phyloP scores from a whole-genome alignment of 2,888 invertebrate species.

The Labia minor region DNA sequence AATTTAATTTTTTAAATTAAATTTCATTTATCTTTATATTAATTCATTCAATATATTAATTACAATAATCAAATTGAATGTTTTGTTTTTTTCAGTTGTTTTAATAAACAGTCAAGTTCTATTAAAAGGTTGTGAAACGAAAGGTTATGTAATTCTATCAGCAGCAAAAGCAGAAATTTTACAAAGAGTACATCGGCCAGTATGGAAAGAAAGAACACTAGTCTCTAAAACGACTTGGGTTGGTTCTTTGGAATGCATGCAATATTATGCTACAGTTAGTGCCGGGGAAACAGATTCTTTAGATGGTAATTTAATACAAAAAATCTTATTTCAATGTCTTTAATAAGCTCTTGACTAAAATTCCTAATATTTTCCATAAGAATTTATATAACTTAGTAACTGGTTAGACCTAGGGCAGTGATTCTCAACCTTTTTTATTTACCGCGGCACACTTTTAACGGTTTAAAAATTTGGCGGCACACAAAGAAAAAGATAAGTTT shows the following conservation, averaged over 20 bases:
- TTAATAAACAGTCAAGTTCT: conserved; percentile 88
- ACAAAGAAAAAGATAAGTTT: too few species aligned
- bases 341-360: too few species aligned
- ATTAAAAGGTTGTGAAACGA: conserved; percentile 90
- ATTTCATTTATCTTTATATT: conserved; percentile 34
- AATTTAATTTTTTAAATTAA: too few species aligned
- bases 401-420: too few species aligned
- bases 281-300: conserved; percentile 61
- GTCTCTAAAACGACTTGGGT: conserved; percentile 95
- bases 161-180: conserved; percentile 92
- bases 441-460: too few species aligned
- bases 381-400: too few species aligned
- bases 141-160: conserved; percentile 93
- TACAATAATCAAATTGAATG: not conserved
- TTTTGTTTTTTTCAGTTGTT: conserved; percentile 50
- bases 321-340: too few species aligned
- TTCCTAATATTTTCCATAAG: too few species aligned
- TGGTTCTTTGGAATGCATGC: conserved; percentile 92
- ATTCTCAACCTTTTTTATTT: too few species aligned
- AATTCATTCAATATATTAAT: conserved; percentile 23
- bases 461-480: too few species aligned
- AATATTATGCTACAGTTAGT: conserved; percentile 97
- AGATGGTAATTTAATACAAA: conserved; percentile 40
- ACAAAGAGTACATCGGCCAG: conserved; percentile 77
- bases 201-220: conserved; percentile 74